Percentiles rank a stretch among this genome's conserved stretches.
Evolutionary conservation across 2,113 vertebrate species (phyloP).

Genomic region (Guaruba guarouba): DNA sequence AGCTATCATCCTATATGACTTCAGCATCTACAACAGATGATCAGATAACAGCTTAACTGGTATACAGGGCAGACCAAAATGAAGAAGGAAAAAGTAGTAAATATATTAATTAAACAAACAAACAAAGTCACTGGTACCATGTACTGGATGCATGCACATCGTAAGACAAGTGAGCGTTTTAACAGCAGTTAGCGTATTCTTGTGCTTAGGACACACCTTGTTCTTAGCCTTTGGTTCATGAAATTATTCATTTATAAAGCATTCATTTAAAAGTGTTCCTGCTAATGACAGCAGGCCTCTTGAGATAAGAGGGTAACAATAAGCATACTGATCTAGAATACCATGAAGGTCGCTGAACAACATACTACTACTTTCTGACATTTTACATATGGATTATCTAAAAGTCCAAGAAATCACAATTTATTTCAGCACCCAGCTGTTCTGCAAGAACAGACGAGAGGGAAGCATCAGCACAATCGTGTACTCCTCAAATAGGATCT

Average conservation of each 20-base stretch:
- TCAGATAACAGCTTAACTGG: background rate
- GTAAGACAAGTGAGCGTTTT: background rate
- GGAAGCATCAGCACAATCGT: background rate
- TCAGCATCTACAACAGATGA: background rate
- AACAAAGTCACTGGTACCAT: background rate
- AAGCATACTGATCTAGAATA: background rate
- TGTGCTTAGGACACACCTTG: background rate
- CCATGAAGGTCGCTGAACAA: background rate
- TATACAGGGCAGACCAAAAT: fast-evolving
- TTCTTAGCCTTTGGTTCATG: background rate
- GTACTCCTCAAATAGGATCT: background rate
- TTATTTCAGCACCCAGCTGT: background rate
- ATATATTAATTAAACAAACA: too few species aligned
- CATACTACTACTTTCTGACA: fast-evolving
- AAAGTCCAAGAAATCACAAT: background rate
- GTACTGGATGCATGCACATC: background rate
- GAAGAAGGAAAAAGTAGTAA: background rate
- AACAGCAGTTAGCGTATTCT: background rate
- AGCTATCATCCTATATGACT: background rate
- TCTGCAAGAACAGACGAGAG: background rate
- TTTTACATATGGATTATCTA: fast-evolving
- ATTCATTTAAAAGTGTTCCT: fast-evolving
- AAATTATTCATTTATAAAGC: background rate
- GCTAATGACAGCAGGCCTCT: background rate
- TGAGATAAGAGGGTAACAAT: background rate